Percentiles rank a stretch among this genome's conserved stretches.
Evolutionary conservation across 2,888 invertebrate genomes (phyloP).

Genomic region (Stenoptilia bipunctidactyla): DNA sequence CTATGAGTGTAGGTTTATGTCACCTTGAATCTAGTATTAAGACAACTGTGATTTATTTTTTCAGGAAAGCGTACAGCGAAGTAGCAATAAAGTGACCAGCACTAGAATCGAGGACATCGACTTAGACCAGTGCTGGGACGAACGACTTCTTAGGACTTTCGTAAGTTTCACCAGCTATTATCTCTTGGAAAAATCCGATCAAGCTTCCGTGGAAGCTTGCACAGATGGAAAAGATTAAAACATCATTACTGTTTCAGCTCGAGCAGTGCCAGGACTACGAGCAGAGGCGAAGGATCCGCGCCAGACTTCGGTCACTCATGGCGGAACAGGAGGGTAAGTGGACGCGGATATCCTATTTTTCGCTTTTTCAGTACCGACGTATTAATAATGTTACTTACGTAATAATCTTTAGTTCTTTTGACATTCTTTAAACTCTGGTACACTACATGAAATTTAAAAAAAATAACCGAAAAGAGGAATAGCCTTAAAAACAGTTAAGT

Average conservation of each 20-base stretch:
- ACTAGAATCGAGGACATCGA: conserved; percentile 61
- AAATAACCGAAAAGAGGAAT: no score
- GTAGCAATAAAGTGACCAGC: conserved; percentile 49
- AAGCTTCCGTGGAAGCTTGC: no score
- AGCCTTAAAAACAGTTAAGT: background rate
- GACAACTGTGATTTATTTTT: background rate
- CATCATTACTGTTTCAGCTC: no score
- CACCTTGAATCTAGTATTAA: no score
- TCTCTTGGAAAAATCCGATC: no score
- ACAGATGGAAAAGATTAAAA: no score
- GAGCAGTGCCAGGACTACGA: conserved; percentile 90
- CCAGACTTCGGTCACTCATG: conserved; percentile 85
- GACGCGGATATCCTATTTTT: background rate
- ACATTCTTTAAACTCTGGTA: no score
- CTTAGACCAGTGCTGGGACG: conserved; percentile 84
- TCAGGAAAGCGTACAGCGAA: conserved; percentile 4
- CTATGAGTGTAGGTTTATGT: no score
- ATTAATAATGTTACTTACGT: background rate
- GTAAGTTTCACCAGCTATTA: conserved; percentile 72
- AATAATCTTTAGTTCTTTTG: no score
- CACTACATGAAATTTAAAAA: no score
- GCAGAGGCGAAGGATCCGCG: conserved; percentile 84
- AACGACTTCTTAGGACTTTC: conserved; percentile 77
- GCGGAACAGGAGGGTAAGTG: conserved; percentile 86
- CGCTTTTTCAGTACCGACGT: background rate